These are phyloP conservation scores for Drosophila silvestris DNA, from an alignment of 2,888 invertebrate genomes.

Conservation along the genomic window DNA sequence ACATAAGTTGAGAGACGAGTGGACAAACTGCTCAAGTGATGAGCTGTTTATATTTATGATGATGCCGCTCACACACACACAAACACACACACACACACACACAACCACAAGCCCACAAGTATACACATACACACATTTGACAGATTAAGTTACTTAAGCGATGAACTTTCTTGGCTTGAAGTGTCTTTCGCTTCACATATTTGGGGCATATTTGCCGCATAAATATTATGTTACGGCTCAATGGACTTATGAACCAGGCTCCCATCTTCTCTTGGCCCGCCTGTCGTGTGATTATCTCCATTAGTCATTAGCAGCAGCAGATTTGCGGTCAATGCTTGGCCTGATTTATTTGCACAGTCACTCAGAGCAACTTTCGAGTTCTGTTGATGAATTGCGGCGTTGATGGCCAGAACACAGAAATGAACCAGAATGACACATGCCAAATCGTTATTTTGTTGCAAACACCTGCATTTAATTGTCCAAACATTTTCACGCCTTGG, in stretches of 20 bases:
- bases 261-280: neutral
- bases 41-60: slow-evolving; percentile 73
- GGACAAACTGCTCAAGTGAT: slow-evolving; percentile 54
- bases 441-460: slow-evolving; percentile 11
- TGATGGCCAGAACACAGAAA: slow-evolving; percentile 5
- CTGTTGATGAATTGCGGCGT: slow-evolving; percentile 46
- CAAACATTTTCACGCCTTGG: slow-evolving; percentile 47
- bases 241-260: slow-evolving; percentile 48
- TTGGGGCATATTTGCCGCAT: slow-evolving; percentile 60
- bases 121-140: slow-evolving; percentile 21
- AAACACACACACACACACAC: slow-evolving; percentile 12
- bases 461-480: slow-evolving; percentile 55
- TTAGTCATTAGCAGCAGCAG: slow-evolving; percentile 72
- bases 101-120: neutral
- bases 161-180: slow-evolving; percentile 43
- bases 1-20: slow-evolving; percentile 2
- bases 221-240: slow-evolving; percentile 76
- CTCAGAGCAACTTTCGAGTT: slow-evolving; percentile 11
- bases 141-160: slow-evolving; percentile 60
- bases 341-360: slow-evolving; percentile 29
- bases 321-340: slow-evolving; percentile 35
- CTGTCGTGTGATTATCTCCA: slow-evolving; percentile 60
- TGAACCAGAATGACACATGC: slow-evolving; percentile 1
- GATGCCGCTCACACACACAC: slow-evolving; percentile 30
- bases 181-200: slow-evolving; percentile 58